Evolutionary conservation across 2,888 invertebrate genomes (phyloP), one percentile per base, ranked within the genome.

Genomic region (Conchocele bisecta): DNA sequence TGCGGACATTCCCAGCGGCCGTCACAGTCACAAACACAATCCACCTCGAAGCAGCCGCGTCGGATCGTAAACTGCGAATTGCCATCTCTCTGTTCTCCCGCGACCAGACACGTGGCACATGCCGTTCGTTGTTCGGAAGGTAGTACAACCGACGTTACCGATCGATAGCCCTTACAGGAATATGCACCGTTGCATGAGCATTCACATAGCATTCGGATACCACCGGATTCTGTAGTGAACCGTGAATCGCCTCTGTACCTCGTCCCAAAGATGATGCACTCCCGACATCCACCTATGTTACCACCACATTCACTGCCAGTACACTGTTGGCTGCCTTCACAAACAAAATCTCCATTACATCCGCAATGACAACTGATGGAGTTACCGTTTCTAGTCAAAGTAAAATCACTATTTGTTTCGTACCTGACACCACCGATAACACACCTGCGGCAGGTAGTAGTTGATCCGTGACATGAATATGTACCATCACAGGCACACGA

Each of bases 1-100:
- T 29, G 28, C 0, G 86, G 86, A 60, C 88, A 88, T 37, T 83
- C 71, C 86, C 86, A 87, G 9, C 75, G 72, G 0, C 88, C 88
- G 41, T 86, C 81, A 72, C 88, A 88, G 28, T 73, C 74, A 60
- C 88, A 88, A 0, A 64, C 37, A 63, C 88, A 88, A 15, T 75
- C 63, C 15, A 80, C 53, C 29, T 75, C 58, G 48, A 78, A 80
- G 65, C 88, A 87, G 0, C 80, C 84, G 33, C 84, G 65, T 7
- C 72, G 77, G 20, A 86, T 70, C 15, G 67, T 64, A 63, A 88
- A 88, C 7, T 65, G 59, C 0, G 78, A 59, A 44, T 83, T 79
- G 4, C 83, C 85, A 15, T 73, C 39, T 53, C 79, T 79, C 28
- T 61, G 54, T 31, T 81, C 58, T 0, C 79, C 79, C 26, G 73